Evolutionary conservation across 2,113 vertebrate genomes (phyloP).

Genomic region (Hystrix cristata): DNA sequence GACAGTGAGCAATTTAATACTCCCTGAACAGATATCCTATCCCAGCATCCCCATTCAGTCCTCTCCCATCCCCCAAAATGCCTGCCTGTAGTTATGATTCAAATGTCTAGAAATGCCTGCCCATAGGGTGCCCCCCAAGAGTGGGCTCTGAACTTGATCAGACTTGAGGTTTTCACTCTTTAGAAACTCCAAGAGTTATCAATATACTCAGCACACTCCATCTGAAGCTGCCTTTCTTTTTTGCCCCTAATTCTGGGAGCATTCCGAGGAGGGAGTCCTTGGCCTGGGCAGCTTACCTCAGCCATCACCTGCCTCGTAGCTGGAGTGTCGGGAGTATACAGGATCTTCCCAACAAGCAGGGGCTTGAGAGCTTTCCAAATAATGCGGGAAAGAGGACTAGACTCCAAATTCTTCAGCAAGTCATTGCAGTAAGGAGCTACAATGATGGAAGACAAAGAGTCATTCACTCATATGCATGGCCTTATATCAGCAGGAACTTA

Average conservation of each 20-base stretch:
- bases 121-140: background rate
- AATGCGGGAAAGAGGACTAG: conserved; percentile 96
- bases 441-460: background rate
- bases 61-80: background rate
- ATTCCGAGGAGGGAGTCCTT: background rate
- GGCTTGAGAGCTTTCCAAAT: conserved; percentile 98
- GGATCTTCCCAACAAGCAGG: conserved; percentile 96
- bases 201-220: background rate
- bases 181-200: background rate
- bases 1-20: background rate
- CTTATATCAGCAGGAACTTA: background rate
- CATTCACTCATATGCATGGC: background rate
- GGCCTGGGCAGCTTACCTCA: conserved; percentile 90
- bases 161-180: background rate
- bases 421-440: conserved; percentile 97
- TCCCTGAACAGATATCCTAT: conserved; percentile 54
- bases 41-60: background rate
- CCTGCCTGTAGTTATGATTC: background rate
- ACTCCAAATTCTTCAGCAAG: conserved; percentile 95
- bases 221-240: background rate
- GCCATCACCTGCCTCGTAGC: conserved; percentile 93
- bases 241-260: background rate
- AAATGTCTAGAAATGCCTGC: background rate
- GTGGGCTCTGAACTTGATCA: background rate
- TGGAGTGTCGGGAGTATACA: conserved; percentile 96